Conservation (phyloP, 2,888 invertebrate species). For the Aspidiotus destructor region DNA sequence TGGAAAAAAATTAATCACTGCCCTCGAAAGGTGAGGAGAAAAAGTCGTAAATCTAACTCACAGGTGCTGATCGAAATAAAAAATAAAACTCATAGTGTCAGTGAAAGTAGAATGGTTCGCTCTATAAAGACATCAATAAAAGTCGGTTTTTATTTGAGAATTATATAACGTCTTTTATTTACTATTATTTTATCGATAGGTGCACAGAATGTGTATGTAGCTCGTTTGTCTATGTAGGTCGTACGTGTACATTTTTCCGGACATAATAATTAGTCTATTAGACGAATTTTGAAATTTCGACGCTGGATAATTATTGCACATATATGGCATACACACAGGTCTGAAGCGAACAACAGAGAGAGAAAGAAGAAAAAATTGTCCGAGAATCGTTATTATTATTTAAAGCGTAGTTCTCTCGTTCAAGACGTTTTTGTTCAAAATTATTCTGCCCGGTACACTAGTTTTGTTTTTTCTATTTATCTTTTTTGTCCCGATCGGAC, state of each 20-base stretch:
- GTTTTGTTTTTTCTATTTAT: background rate
- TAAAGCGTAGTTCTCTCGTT: background rate
- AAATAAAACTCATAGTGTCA: background rate
- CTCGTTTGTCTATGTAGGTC: slow-evolving; percentile 10
- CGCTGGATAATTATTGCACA: slow-evolving; percentile 10
- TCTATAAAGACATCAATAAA: background rate
- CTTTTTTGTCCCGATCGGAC: background rate
- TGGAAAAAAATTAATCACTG: too few species aligned
- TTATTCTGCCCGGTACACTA: background rate
- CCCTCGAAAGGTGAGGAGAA: too few species aligned
- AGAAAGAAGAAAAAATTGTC: background rate
- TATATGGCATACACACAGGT: background rate
- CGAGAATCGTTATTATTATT: background rate
- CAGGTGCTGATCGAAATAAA: background rate
- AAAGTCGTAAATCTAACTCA: background rate
- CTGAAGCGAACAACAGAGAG: background rate
- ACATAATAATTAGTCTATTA: background rate
- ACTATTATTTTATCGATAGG: background rate
- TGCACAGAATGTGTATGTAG: background rate
- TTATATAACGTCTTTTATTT: slow-evolving; percentile 15
- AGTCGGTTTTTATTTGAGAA: background rate
- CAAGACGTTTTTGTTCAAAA: slow-evolving; percentile 5
- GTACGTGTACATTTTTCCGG: slow-evolving; percentile 8
- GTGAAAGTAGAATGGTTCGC: background rate
- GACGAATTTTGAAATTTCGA: background rate